Base-by-base conservation (phyloP, 2,113 vertebrate genomes). In the Pterophyllum scalare region DNA sequence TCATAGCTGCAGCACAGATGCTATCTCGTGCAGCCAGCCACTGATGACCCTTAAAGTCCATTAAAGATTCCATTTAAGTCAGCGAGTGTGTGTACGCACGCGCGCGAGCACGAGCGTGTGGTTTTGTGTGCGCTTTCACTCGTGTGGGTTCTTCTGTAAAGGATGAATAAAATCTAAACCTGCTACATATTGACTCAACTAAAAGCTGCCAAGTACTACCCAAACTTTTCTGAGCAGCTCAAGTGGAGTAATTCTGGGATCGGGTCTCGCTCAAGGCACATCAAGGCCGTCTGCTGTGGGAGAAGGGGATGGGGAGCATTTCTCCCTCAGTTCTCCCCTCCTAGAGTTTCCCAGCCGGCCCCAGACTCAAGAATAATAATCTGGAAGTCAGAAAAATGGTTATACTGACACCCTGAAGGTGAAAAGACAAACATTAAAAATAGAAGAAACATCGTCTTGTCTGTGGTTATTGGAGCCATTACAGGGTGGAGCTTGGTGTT, bases 1-100 rank as follows among this genome's bases (percentile, higher is more conserved):
- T 95, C 94, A 94, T 92, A 83, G 88, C 91, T 75, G 87, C 90
- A 82, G 84, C 61, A 64, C 84, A 82, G 93, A 95, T 95, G 81
- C 59, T 94, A 95, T 95, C 94, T 28, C 74, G 9, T 19, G 78
- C 88, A 81, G 90, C 74, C 91, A 82, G 84, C 75, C 89, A 84
- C 78, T 17, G 59, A 76, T 90, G 93, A 94, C 94, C 93, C 92
- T 81, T 79, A 22, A 90, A 92, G 88, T 90, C 87, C 90, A 93
- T 94, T 93, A 91, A 89, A 89, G 87, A 93, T 89, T 87, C 85
- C 79, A 91, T 92, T 95, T 82, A 88, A 85, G 81, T 79, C 70
- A 13, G 82, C 81, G 61, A 64, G 81, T 43, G 65, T 57, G 38
- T 40, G 74, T 17, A 57, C 4, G 15, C 7, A 12, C 22, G 60